Evolutionary conservation across 2,113 vertebrate genomes (phyloP).

Genomic region (Calyptommatus sinebrachiatus): DNA sequence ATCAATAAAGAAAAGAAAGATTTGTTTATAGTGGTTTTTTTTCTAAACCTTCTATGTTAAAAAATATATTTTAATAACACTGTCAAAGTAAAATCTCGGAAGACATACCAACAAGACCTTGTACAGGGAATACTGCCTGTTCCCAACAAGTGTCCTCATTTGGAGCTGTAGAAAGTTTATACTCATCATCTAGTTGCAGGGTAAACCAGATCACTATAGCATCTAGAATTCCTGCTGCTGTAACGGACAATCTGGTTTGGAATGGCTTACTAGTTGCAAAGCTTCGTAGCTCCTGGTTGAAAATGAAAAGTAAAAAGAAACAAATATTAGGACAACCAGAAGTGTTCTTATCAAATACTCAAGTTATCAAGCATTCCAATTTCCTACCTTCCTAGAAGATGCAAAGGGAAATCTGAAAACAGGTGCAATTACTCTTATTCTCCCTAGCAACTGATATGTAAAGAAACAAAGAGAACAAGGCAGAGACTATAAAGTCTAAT

Average conservation of each 20-base stretch:
- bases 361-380: neutral
- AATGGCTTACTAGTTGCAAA: constrained; percentile 77
- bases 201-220: constrained; percentile 94
- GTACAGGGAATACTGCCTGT: constrained; percentile 93
- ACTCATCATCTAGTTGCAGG: constrained; percentile 90
- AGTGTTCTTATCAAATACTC: neutral
- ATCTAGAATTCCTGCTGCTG: constrained; percentile 81
- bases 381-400: neutral
- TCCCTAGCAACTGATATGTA: neutral
- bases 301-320: constrained; percentile 16
- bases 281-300: constrained; percentile 85
- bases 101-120: constrained; percentile 76
- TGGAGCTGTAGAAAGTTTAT: constrained; percentile 87
- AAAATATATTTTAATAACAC: constrained; percentile 1
- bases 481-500: neutral
- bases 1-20: neutral
- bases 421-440: neutral
- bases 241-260: constrained; percentile 73
- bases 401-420: neutral
- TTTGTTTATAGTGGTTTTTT: neutral
- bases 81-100: constrained; percentile 4
- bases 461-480: neutral
- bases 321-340: neutral
- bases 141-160: constrained; percentile 96
- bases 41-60: neutral